Conservation (phyloP, 2,113 vertebrate genomes). For the human region DNA sequence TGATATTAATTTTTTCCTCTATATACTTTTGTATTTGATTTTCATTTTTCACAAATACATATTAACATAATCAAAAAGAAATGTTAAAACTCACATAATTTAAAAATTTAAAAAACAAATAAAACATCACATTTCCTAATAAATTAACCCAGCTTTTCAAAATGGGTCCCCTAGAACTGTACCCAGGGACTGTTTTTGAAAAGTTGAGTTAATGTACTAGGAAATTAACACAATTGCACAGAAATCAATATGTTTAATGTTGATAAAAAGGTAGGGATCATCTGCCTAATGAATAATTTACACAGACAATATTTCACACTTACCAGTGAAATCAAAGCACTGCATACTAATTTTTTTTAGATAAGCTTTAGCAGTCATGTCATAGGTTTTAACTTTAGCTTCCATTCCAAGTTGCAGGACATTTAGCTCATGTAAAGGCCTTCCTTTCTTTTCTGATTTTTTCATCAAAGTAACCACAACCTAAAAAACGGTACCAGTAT, state of each 20-base stretch:
- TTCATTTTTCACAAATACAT: neutral
- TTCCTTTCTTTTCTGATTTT: conserved; percentile 79
- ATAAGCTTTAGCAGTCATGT: conserved; percentile 89
- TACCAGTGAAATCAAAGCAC: conserved; percentile 91
- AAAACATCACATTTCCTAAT: neutral
- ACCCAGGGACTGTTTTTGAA: neutral
- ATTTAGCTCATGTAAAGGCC: conserved; percentile 89
- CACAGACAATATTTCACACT: conserved; percentile 25
- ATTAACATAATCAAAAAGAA: neutral
- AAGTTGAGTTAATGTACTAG: too few relatives aligned
- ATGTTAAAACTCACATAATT: neutral
- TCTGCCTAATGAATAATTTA: neutral
- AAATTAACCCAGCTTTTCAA: conserved; percentile 31
- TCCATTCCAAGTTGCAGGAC: conserved; percentile 90
- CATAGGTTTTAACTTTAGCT: conserved; percentile 87
- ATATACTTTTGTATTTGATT: neutral
- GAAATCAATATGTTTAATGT: neutral
- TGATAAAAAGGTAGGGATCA: neutral
- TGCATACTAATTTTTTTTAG: conserved; percentile 90
- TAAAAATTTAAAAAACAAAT: neutral
- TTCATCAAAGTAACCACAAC: conserved; percentile 90
- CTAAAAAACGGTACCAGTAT: conserved; percentile 76
- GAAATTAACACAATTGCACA: neutral
- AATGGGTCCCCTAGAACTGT: neutral
- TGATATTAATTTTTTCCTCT: neutral